These are phyloP conservation scores for Serranus cabrilla DNA, from an alignment of 2,797 vertebrate species.

Conservation along the genomic window DNA sequence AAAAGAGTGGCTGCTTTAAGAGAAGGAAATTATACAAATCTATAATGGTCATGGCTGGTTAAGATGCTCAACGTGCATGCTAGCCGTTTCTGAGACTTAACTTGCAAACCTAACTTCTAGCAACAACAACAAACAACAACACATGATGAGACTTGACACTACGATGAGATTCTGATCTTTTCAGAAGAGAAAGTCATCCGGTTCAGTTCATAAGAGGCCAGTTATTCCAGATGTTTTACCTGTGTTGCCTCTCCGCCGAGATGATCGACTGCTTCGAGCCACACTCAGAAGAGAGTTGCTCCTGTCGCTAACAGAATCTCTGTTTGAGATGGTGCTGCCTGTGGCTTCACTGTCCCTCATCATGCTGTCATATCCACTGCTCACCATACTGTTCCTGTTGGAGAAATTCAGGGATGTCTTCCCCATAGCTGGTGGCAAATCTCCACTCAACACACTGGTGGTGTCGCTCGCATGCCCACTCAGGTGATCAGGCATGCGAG, in stretches of 20 bases:
- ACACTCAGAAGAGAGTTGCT: constrained; percentile 86
- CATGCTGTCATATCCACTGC: constrained; percentile 98
- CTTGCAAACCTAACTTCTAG: too few species aligned
- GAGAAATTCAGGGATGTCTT: constrained; percentile 95
- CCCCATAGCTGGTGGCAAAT: constrained; percentile 97
- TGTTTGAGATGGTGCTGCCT: constrained; percentile 89
- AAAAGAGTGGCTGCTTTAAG: background rate
- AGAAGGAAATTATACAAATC: background rate
- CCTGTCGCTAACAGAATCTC: constrained; percentile 95
- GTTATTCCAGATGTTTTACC: constrained; percentile 80
- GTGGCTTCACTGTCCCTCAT: constrained; percentile 95
- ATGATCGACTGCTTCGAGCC: constrained; percentile 87
- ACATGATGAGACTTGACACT: background rate
- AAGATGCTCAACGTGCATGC: background rate
- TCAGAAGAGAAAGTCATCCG: constrained; percentile 4
- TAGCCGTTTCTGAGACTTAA: background rate
- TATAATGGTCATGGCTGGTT: background rate
- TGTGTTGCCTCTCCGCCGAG: constrained; percentile 90
- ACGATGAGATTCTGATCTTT: constrained; percentile 5
- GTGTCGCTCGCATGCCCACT: constrained; percentile 94
- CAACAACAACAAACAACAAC: constrained; percentile 3
- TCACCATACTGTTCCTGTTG: constrained; percentile 90
- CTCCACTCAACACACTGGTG: constrained; percentile 94
- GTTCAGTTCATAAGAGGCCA: constrained; percentile 31
- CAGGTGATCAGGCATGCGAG: constrained; percentile 89